Conservation (phyloP, 2,888 invertebrate species). For the Cerceris ruficornis region DNA sequence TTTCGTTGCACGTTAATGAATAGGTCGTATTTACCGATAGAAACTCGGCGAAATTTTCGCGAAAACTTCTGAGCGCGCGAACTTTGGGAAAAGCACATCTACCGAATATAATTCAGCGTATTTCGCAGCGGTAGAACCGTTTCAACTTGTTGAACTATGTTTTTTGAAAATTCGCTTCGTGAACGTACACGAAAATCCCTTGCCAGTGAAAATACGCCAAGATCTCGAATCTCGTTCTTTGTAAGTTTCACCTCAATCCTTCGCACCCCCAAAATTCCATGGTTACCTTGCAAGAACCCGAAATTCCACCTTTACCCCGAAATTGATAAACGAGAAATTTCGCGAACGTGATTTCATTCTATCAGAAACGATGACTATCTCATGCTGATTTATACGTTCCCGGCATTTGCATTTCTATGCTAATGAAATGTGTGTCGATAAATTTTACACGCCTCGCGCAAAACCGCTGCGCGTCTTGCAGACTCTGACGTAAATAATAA, state of each 20-base stretch:
- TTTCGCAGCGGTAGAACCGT: background rate
- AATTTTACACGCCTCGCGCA: background rate
- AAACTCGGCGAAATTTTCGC: background rate
- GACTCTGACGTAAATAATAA: background rate
- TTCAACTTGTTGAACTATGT: background rate
- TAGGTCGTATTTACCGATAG: constrained; percentile 1
- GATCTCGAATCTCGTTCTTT: background rate
- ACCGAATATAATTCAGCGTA: background rate
- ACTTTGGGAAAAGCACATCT: background rate
- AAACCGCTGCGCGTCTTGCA: background rate
- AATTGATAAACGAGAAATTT: background rate
- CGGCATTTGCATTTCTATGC: background rate
- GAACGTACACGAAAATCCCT: background rate
- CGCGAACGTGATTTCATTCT: background rate
- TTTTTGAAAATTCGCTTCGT: background rate
- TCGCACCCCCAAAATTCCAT: background rate
- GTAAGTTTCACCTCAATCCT: background rate
- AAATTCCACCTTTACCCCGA: background rate
- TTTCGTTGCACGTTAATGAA: too few relatives aligned
- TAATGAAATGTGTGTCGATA: background rate
- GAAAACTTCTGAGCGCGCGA: background rate
- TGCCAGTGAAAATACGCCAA: background rate
- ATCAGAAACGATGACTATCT: background rate
- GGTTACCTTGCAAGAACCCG: background rate
- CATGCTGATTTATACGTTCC: background rate